Evolutionary conservation across 2,797 vertebrate genomes (phyloP), one percentile per base, ranked within the genome.

Genomic region (Allobates femoralis): DNA sequence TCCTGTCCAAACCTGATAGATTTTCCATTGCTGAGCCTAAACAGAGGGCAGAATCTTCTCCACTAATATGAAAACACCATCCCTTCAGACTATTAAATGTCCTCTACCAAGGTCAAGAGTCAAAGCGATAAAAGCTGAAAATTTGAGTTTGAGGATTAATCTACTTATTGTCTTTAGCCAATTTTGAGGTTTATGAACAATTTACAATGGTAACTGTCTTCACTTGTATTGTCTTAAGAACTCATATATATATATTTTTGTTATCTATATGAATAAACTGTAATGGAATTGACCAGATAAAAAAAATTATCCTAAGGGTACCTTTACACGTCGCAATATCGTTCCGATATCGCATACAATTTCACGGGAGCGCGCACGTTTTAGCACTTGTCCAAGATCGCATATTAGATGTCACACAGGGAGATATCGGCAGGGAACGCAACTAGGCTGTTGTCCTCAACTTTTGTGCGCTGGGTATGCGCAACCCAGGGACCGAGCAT

Each of bases 21-120:
- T 67, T 85, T 0, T 0, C 0, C 0, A 62, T 41, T 75, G 84
- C 86, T 81, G 37, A 0, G 0, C 66, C 58, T 46, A 46, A 62
- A 51, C 75, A 56, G 30, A 73, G 64, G 55, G 53, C 30, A 58
- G 41, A 71, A n/a, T 64, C 30, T 58, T 60, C 56, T 79, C 34
- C 75, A 73, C 50, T 46, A 77, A 67, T 21, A 64, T 66, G 62
- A 64, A 83, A 79, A 83, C 79, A 79, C 23, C 21, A 41, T 79
- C 64, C 34, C 53, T 60, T 46, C 71, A 74, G 30, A n/a, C 50
- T 83, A 69, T 46, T 69, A 53, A 26, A 53, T 66, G 58, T 58
- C 67, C 58, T 46, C 32, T 58, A n/a, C 86, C 90, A 64, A 89
- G 91, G 91, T 88, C 90, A 91, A 6, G 83, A 89, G 91, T 89